Percentiles rank a stretch among this genome's conserved stretches.
Conservation (phyloP, 2,888 invertebrate species). For the Oscheius onirici region DNA sequence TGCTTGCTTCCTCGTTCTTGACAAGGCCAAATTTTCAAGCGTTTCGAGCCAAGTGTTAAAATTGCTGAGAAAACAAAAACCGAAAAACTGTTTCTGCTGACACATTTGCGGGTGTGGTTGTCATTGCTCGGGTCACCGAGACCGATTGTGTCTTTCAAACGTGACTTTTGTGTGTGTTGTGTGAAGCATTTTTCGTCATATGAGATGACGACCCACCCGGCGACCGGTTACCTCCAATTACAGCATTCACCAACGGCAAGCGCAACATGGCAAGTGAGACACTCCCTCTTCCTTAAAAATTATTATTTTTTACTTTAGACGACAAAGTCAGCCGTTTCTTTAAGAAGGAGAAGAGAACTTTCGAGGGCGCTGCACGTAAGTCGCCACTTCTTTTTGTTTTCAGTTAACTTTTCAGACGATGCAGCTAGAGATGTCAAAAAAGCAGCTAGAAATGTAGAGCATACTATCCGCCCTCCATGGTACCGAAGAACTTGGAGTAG, state of each 20-base stretch:
- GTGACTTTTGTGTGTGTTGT: neutral
- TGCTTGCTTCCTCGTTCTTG: no score
- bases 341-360: conserved; percentile 18
- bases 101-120: conserved; percentile 5
- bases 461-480: conserved; percentile 52
- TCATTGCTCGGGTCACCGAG: neutral
- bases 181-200: conserved; percentile 19
- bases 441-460: conserved; percentile 42
- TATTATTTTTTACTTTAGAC: neutral
- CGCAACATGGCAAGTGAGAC: conserved; percentile 23
- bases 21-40: no score
- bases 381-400: no score
- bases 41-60: no score
- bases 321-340: conserved; percentile 10
- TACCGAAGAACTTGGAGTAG: conserved; percentile 54
- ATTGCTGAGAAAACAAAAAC: no score
- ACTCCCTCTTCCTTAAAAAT: neutral
- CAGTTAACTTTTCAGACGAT: conserved; percentile 27
- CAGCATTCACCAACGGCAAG: conserved; percentile 11
- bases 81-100: no score
- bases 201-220: conserved; percentile 8
- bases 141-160: neutral
- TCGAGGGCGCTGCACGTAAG: conserved; percentile 24
- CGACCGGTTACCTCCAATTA: conserved; percentile 33
- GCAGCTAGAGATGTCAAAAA: conserved; percentile 40